Percentiles rank a stretch among this genome's conserved stretches.
phyloP scores from a whole-genome alignment of 1,140 invertebrate species.

The Ridgeia piscesae region DNA sequence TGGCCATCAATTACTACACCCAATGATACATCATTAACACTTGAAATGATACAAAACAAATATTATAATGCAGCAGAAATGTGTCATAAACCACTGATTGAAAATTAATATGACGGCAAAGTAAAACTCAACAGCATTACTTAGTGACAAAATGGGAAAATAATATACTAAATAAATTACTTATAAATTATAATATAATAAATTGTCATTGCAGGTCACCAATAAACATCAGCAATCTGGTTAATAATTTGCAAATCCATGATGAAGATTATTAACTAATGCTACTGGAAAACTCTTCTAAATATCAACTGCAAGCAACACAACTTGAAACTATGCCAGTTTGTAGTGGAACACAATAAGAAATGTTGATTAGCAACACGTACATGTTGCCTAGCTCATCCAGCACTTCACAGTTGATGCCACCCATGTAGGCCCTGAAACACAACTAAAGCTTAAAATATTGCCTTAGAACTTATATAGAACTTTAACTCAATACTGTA shows the following conservation, averaged over 20 bases:
- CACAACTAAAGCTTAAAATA: background rate
- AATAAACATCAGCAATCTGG: too few relatives aligned
- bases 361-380: background rate
- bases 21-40: background rate
- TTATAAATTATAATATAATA: too few relatives aligned
- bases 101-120: background rate
- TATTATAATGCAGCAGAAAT: background rate
- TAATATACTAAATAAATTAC: too few relatives aligned
- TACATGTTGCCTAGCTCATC: background rate
- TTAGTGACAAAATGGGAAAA: background rate
- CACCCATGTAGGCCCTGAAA: slow-evolving; percentile 1
- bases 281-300: background rate
- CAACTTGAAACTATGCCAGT: background rate
- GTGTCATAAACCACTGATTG: background rate
- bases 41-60: background rate
- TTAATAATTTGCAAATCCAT: too few relatives aligned
- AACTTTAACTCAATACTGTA: too few relatives aligned
- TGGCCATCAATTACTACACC: background rate
- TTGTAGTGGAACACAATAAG: background rate
- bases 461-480: too few relatives aligned
- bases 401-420: background rate
- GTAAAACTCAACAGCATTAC: background rate
- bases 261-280: background rate
- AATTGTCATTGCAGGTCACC: background rate
- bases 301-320: background rate